Conservation (phyloP, 2,888 invertebrate species). For the Troglohyphantes excavatus region DNA sequence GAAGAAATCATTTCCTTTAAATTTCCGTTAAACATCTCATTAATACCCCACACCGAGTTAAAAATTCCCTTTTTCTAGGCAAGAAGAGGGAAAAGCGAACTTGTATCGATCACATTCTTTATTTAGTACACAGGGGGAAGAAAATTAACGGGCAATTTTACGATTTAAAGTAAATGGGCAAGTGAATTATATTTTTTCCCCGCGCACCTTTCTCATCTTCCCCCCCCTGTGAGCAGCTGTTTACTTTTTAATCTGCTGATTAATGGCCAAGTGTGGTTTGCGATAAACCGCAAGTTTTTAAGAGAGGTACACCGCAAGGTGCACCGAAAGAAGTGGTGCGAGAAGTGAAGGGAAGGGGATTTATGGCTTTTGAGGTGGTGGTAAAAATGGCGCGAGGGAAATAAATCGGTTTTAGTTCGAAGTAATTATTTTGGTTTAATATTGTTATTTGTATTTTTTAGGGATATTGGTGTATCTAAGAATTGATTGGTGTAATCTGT, state of each 20-base stretch:
- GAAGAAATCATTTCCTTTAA: neutral
- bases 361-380: constrained; percentile 28
- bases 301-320: constrained; percentile 44
- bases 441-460: neutral
- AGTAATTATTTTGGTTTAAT: neutral
- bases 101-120: constrained; percentile 57
- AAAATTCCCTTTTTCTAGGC: neutral
- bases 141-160: constrained; percentile 69
- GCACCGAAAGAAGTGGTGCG: constrained; percentile 31
- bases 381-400: neutral
- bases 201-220: too few relatives aligned
- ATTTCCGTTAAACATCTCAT: neutral
- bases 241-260: constrained; percentile 68
- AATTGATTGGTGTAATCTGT: too few relatives aligned
- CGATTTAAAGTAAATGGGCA: constrained; percentile 59
- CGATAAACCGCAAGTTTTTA: constrained; percentile 62
- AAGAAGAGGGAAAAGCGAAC: neutral
- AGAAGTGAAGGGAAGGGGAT: constrained; percentile 12
- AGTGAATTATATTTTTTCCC: neutral
- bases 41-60: neutral
- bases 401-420: neutral
- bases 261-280: constrained; percentile 47
- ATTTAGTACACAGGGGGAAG: constrained; percentile 41
- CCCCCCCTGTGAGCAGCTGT: too few relatives aligned
- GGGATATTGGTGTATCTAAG: neutral